Base-by-base conservation (phyloP, 2,888 invertebrate genomes). In the Drosophila kambysellisi region DNA sequence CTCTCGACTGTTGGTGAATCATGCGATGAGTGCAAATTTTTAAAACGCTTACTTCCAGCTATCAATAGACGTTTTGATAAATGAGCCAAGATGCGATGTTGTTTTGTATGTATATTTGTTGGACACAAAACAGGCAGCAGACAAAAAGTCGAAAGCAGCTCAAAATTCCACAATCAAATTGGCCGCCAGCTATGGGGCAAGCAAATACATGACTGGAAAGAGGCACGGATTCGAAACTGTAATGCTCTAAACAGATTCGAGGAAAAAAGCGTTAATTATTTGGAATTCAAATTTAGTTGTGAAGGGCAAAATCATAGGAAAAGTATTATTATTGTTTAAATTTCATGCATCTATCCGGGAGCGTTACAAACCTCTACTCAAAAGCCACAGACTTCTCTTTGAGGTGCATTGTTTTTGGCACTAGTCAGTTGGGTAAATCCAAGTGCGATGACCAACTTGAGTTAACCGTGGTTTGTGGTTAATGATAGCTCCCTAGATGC, bases 151-250 rank as follows among this genome's bases (percentile, higher is more conserved):
- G 79, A 79, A 81, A 82, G 82, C 82, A 68, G 41, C 86, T 68
- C 61, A 69, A 84, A 83, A 90, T 88, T 76, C 90, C 90, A 80
- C 89, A 73, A 80, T 67, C 61, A 70, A 74, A 89, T 86, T 75
- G 75, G 76, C 86, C 91, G 73, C 61, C 74, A 91, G 87, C 91
- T 90, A 78, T 88, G 90, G 91, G 87, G 78, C 89, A 91, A 78
- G 70, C 81, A 75, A 89, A 90, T 72, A 83, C 70, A 70, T 82
- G 61, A 58, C 70, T 68, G 29, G 43, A 71, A 59, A 50, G 32
- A 67, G 52, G 54, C 63, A 9, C n/a, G 1, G 4, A 12, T 30
- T n/a, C 64, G 83, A 63, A 67, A 9, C 4, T 2, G 15, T 4
- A 32, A 88, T 88, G 53, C 82, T 80, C 86, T 82, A 32, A 25